Conservation (phyloP, 2,113 vertebrate genomes). For the Saccopteryx leptura region DNA sequence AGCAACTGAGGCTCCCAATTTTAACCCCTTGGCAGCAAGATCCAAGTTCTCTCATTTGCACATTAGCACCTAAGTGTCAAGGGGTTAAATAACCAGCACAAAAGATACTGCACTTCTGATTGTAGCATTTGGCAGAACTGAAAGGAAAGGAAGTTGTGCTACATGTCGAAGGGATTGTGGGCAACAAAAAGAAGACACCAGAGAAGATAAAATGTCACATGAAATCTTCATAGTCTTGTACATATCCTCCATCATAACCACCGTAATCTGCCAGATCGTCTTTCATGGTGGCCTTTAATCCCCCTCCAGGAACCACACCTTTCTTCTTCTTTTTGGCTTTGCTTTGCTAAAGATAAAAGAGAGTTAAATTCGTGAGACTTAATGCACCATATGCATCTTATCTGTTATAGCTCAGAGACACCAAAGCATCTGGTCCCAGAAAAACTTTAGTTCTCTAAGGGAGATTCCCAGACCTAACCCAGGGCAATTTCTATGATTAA, state of each 20-base stretch:
- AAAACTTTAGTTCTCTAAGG: neutral
- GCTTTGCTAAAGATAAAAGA: conserved; percentile 91
- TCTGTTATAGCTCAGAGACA: conserved; percentile 20
- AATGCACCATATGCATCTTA: neutral
- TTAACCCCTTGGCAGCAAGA: conserved; percentile 77
- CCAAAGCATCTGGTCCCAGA: conserved; percentile 12
- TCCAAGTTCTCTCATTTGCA: conserved; percentile 78
- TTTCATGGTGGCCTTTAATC: conserved; percentile 97
- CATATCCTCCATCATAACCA: conserved; percentile 94
- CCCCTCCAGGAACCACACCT: conserved; percentile 94
- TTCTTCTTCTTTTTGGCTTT: conserved; percentile 99
- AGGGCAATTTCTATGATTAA: neutral
- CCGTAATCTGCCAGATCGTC: conserved; percentile 96
- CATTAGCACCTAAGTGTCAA: conserved; percentile 77
- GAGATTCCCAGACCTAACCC: neutral
- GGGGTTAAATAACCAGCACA: conserved; percentile 87
- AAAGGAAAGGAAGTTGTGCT: conserved; percentile 93
- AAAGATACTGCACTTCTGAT: conserved; percentile 93
- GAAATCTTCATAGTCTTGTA: conserved; percentile 98
- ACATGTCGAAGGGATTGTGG: conserved; percentile 92
- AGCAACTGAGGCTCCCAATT: conserved; percentile 71
- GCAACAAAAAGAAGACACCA: conserved; percentile 88
- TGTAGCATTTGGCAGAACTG: conserved; percentile 97
- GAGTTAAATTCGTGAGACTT: conserved; percentile 59
- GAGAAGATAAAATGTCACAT: conserved; percentile 93